Evolutionary conservation across 2,797 vertebrate genomes (phyloP).

Genomic region (Sitta carolinensis): DNA sequence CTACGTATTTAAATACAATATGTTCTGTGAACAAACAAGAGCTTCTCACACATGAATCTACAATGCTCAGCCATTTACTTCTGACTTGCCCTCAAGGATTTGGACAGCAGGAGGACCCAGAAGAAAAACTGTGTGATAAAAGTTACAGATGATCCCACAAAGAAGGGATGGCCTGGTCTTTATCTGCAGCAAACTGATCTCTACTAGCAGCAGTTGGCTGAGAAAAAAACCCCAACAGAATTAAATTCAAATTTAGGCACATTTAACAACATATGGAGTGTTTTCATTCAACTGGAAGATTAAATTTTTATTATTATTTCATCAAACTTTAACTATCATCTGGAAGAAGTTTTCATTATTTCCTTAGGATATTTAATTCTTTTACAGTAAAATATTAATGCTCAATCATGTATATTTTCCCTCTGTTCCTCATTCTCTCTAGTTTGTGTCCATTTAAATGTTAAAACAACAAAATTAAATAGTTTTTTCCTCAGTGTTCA

Average conservation of each 20-base stretch:
- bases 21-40: not conserved
- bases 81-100: not conserved
- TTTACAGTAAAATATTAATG: constrained; percentile 69
- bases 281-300: constrained; percentile 53
- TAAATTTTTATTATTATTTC: constrained; percentile 70
- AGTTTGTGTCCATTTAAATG: constrained; percentile 36
- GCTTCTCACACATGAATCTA: not conserved
- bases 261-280: constrained; percentile 44
- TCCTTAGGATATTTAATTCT: constrained; percentile 65
- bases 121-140: not conserved
- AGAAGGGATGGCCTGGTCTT: not conserved
- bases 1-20: not conserved
- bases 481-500: not conserved
- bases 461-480: constrained; percentile 28
- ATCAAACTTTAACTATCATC: constrained; percentile 70
- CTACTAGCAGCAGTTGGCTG: not conserved
- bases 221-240: not conserved
- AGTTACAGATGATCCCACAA: not conserved
- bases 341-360: constrained; percentile 62
- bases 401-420: constrained; percentile 37
- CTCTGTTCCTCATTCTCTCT: constrained; percentile 31
- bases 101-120: not conserved
- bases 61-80: not conserved
- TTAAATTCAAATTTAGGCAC: constrained; percentile 19
- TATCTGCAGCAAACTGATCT: not conserved